Conservation (phyloP, 2,888 invertebrate species). For the Oligia fasciuncula region DNA sequence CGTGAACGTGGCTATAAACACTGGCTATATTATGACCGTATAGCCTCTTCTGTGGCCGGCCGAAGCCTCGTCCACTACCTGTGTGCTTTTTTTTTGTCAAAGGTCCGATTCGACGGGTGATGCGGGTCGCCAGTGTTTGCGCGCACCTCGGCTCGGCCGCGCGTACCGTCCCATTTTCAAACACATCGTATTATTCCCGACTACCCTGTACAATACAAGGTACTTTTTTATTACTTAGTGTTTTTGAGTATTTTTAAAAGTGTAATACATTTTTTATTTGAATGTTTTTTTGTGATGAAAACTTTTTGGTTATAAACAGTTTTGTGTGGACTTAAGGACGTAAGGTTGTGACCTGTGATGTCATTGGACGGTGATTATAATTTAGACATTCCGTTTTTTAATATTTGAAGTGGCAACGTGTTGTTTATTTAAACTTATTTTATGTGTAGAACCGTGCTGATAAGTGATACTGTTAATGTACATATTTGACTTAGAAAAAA, state of each 20-base stretch:
- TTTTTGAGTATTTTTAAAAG: constrained; percentile 9
- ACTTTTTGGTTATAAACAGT: constrained; percentile 43
- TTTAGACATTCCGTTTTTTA: constrained; percentile 50
- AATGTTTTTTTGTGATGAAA: constrained; percentile 9
- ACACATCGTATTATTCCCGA: constrained; percentile 41
- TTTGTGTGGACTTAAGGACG: constrained; percentile 50
- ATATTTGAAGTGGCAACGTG: constrained; percentile 36
- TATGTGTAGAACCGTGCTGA: constrained; percentile 4
- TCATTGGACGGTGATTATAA: constrained; percentile 57
- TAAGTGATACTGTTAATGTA: constrained; percentile 31
- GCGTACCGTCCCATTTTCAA: constrained; percentile 69
- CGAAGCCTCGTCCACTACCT: constrained; percentile 72
- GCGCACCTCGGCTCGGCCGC: constrained; percentile 80
- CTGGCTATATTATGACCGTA: constrained; percentile 40
- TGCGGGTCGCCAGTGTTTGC: constrained; percentile 80
- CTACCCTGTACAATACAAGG: constrained; percentile 10
- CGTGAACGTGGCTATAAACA: constrained; percentile 55
- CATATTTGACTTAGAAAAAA: constrained; percentile 23
- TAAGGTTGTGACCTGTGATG: constrained; percentile 63
- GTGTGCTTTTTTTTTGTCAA: constrained; percentile 81
- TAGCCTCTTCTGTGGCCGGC: constrained; percentile 34
- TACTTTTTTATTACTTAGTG: constrained; percentile 3
- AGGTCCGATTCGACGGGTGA: constrained; percentile 80
- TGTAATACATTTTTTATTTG: neutral
- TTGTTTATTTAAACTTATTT: constrained; percentile 31